These are phyloP conservation scores for Onychomys arenicola DNA, from an alignment of 2,797 vertebrate genomes.

Conservation along the genomic window DNA sequence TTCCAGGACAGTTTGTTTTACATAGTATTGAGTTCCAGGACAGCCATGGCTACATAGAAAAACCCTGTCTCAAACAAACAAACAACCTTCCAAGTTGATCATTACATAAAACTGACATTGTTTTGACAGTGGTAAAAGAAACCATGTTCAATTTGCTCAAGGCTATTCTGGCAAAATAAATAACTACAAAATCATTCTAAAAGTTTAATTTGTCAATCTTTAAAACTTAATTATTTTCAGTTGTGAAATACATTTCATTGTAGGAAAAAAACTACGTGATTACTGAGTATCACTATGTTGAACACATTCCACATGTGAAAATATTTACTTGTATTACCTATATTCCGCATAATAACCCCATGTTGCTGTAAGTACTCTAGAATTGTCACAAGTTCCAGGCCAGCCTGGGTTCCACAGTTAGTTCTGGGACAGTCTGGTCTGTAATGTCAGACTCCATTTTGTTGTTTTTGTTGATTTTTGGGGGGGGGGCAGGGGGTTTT, in stretches of 20 bases:
- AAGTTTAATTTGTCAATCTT: constrained; percentile 38
- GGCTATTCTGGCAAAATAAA: constrained; percentile 48
- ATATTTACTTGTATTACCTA: constrained; percentile 12
- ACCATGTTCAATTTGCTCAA: background rate
- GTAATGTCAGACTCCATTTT: background rate
- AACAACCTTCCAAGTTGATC: background rate
- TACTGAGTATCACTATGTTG: background rate
- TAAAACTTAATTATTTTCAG: constrained; percentile 51
- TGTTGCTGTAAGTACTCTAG: background rate
- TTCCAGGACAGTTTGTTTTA: background rate
- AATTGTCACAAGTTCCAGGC: background rate
- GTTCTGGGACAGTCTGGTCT: background rate
- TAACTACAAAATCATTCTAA: constrained; percentile 42
- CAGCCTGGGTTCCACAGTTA: background rate
- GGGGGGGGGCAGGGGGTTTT: too few relatives aligned
- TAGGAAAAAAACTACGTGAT: constrained; percentile 25
- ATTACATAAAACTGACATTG: constrained; percentile 16
- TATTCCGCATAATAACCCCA: constrained; percentile 11
- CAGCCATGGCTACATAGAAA: background rate
- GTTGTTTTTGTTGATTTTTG: background rate
- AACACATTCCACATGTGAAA: background rate
- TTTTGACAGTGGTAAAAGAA: constrained; percentile 12
- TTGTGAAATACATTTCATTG: constrained; percentile 43
- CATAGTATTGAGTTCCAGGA: background rate
- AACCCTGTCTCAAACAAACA: background rate